phyloP scores from a whole-genome alignment of 1,140 invertebrate species.

The Drosophila gunungcola region DNA sequence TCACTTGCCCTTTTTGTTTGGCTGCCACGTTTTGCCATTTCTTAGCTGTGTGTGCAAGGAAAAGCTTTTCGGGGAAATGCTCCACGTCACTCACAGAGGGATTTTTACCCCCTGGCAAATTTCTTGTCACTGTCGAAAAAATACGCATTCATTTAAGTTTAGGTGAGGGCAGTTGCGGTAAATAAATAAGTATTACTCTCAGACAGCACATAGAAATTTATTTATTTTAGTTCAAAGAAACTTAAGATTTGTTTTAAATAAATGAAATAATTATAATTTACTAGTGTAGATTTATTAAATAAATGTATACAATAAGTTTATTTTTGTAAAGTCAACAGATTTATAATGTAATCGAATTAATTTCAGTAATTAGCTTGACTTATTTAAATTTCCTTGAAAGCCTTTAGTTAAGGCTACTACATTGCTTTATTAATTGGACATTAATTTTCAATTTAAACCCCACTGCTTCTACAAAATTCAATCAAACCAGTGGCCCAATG shows the following conservation, averaged over 20 bases:
- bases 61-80: constrained; percentile 29
- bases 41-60: constrained; percentile 27
- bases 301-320: not conserved
- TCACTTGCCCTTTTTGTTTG: constrained; percentile 63
- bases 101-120: not conserved
- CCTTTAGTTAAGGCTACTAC: not conserved
- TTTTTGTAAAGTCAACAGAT: not conserved
- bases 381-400: not conserved
- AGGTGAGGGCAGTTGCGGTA: too few species aligned
- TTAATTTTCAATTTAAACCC: constrained; percentile 12
- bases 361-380: not conserved
- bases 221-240: not conserved
- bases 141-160: not conserved
- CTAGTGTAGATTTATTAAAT: too few species aligned
- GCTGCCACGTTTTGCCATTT: constrained; percentile 56
- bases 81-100: constrained; percentile 6
- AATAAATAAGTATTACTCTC: too few species aligned
- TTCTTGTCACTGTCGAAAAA: constrained; percentile 13
- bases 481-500: not conserved
- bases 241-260: too few species aligned
- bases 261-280: too few species aligned
- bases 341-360: not conserved
- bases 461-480: not conserved
- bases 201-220: constrained; percentile 4
- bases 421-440: constrained; percentile 6